Evolutionary conservation across 2,888 invertebrate genomes (phyloP).

Genomic region (Sepiola atlantica): DNA sequence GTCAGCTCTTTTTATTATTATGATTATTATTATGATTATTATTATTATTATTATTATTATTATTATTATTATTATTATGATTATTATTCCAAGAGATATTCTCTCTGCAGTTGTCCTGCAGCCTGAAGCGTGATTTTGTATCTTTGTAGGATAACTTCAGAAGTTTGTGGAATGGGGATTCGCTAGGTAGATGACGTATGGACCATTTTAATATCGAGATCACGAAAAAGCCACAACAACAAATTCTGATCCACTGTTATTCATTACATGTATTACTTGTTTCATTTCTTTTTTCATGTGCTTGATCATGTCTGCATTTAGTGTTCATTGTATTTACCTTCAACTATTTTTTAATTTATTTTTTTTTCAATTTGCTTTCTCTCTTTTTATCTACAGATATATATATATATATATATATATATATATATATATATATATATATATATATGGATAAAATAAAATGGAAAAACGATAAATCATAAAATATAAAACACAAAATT

Average conservation of each 20-base stretch:
- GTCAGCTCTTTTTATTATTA: not conserved
- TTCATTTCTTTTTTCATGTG: conserved; percentile 43
- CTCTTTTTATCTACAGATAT: not conserved
- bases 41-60: conserved; percentile 40
- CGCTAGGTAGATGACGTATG: conserved; percentile 54
- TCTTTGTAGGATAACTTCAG: conserved; percentile 68
- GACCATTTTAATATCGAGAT: conserved; percentile 48
- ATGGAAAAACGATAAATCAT: too few relatives aligned
- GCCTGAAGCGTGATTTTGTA: conserved; percentile 52
- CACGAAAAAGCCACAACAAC: conserved; percentile 47
- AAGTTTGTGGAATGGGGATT: conserved; percentile 67
- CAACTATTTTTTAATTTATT: not conserved
- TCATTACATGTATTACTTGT: conserved; percentile 39
- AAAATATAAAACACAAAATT: too few relatives aligned
- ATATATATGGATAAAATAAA: too few relatives aligned
- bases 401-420: too few relatives aligned
- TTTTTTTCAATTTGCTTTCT: not conserved
- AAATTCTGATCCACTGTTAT: conserved; percentile 46
- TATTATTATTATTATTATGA: conserved; percentile 39
- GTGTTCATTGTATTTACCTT: conserved; percentile 39
- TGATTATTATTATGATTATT: conserved; percentile 39
- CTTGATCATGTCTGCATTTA: conserved; percentile 47
- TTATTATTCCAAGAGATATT: conserved; percentile 37
- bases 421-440: too few relatives aligned
- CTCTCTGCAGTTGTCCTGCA: conserved; percentile 47